Conservation (phyloP, 35 echinoderm and acorn worm species). For the Acanthaster planci region DNA sequence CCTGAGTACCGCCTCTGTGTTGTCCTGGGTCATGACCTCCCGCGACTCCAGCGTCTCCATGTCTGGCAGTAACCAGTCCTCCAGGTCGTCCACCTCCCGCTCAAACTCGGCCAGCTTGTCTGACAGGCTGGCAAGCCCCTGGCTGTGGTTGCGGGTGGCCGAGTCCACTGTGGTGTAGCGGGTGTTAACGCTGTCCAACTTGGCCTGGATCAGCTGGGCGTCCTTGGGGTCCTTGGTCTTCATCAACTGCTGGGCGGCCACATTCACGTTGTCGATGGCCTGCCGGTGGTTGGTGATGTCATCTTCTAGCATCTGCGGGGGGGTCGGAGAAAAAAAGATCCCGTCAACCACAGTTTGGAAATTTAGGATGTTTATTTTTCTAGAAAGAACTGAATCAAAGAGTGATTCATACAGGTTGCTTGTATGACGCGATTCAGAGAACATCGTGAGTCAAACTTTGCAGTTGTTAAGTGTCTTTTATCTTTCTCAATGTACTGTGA, state of each 20-base stretch:
- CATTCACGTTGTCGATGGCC: constrained; percentile 75
- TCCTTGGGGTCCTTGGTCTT: constrained; percentile 55
- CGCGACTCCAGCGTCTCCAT: constrained; percentile 83
- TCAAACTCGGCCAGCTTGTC: constrained; percentile 81
- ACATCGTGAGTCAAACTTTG: too few species aligned
- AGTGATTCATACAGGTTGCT: too few species aligned
- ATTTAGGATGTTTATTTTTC: too few species aligned
- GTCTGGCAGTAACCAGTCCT: constrained; percentile 88
- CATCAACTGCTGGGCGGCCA: constrained; percentile 74
- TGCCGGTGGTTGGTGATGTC: constrained; percentile 84
- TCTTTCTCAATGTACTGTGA: too few species aligned
- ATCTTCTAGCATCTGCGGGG: constrained; percentile 66
- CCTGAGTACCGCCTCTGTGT: constrained; percentile 46
- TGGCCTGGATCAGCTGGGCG: constrained; percentile 62
- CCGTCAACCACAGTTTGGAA: too few species aligned
- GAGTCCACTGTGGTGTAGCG: constrained; percentile 65
- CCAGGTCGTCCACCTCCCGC: constrained; percentile 82
- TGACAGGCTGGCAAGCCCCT: constrained; percentile 57
- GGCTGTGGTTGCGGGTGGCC: constrained; percentile 57
- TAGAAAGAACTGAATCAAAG: too few species aligned
- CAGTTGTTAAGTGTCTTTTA: too few species aligned
- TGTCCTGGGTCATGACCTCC: constrained; percentile 75
- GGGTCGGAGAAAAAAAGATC: background rate
- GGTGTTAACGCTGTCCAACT: constrained; percentile 74
- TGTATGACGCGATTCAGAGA: too few species aligned